Base-by-base conservation (phyloP, 2,113 vertebrate genomes). In the Oncorhynchus mykiss region DNA sequence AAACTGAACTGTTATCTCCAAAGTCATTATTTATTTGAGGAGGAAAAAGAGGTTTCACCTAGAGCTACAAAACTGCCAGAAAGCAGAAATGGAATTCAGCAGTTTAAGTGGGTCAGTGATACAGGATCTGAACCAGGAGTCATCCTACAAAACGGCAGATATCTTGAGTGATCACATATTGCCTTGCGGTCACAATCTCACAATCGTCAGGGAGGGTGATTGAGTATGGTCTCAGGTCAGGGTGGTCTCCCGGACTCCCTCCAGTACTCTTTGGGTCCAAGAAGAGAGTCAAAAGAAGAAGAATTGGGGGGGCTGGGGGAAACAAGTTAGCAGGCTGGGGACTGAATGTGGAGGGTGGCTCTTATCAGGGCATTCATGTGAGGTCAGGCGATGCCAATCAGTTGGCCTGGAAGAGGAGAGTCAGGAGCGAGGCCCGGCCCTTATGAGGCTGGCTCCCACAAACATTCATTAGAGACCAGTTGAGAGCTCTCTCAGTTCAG, bases 281-380 rank as follows among this genome's bases (percentile, higher is more conserved):
- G 29, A 29, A 16, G 29, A 14, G 66, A 12, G 66, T 67, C 27
- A 13, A 27, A 45, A 39, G 31, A 68, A 68, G 66, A 34, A 18
- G 29, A 18, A 68, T 39, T 31, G 12, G 59, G 73, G 72, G 76
- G 54, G 39, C 18, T n/a, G 31, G 39, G 72, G 54, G 24, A 72
- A 54, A 60, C 54, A 65, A 22, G 71, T 25, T 64, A 25, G 73
- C 79, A 73, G 75, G 76, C 79, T 78, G 68, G 7, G 70, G 68
- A 80, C 75, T 49, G 70, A 74, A 72, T 39, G 76, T 25, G 72
- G 75, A 85, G 34, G 34, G 75, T 64, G 76, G 68, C 70, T 84
- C 87, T 89, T 86, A 88, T 90, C 87, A 78, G 76, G 82, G 82
- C 5, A 78, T 81, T 85, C 75, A 77, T 81, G 87, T 85, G 89